Evolutionary conservation across 2,888 invertebrate species (phyloP).

Genomic region (Scrobipalpa atriplicella): DNA sequence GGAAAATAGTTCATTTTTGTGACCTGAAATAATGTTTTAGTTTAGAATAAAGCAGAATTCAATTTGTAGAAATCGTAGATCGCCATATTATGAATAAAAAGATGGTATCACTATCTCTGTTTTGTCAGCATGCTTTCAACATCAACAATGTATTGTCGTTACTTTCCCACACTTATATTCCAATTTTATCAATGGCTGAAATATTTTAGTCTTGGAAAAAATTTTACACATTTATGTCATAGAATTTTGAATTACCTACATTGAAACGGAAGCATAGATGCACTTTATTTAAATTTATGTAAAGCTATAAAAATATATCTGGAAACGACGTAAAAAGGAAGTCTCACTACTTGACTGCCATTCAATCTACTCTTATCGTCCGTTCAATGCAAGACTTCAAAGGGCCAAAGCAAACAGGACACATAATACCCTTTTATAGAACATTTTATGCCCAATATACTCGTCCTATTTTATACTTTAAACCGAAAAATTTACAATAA

Average conservation of each 20-base stretch:
- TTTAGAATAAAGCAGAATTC: not conserved
- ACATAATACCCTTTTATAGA: conserved; percentile 49
- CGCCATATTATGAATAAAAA: not conserved
- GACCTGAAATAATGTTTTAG: not conserved
- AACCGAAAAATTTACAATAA: conserved; percentile 58
- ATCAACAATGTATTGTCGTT: conserved; percentile 50
- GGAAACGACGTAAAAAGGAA: not conserved
- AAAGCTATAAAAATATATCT: not conserved
- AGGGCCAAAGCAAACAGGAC: conserved; percentile 43
- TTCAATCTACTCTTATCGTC: conserved; percentile 36
- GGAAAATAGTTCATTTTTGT: not conserved
- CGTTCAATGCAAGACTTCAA: conserved; percentile 27
- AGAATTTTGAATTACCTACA: no score
- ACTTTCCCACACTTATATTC: conserved; percentile 64
- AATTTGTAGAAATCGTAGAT: no score
- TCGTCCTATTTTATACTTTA: conserved; percentile 58
- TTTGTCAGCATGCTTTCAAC: conserved; percentile 67
- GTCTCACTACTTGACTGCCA: conserved; percentile 1
- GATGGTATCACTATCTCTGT: conserved; percentile 61
- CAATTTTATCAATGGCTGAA: conserved; percentile 61
- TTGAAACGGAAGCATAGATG: no score
- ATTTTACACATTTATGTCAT: no score
- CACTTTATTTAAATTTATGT: no score
- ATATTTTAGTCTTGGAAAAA: no score
- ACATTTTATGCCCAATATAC: conserved; percentile 56